These are phyloP conservation scores for Calephelis perditalis DNA, from an alignment of 2,888 invertebrate species.

Conservation along the genomic window DNA sequence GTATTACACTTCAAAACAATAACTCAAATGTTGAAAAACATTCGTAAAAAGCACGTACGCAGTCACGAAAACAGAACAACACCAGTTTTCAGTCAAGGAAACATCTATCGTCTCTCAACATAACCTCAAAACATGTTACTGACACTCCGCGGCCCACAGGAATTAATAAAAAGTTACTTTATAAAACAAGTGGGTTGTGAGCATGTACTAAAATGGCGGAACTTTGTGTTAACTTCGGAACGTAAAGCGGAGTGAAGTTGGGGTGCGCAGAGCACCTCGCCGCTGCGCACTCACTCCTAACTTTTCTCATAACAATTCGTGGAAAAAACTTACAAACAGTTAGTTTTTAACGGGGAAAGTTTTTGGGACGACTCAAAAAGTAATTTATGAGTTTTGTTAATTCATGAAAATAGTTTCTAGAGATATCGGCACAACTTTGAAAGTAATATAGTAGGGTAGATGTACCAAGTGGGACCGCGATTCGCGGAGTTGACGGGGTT, in stretches of 20 bases:
- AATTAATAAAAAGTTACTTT: conserved; percentile 80
- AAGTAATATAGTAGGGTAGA: conserved; percentile 49
- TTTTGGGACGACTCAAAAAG: conserved; percentile 40
- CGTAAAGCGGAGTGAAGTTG: conserved; percentile 77
- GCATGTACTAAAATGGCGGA: conserved; percentile 80
- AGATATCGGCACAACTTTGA: conserved; percentile 41
- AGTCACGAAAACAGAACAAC: conserved; percentile 47
- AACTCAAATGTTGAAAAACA: conserved; percentile 59
- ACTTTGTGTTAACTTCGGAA: conserved; percentile 79
- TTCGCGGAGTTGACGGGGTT: conserved; percentile 70
- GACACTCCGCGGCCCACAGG: conserved; percentile 78
- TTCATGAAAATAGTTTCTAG: conserved; percentile 47
- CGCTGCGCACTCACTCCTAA: conserved; percentile 63
- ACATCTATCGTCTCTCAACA: conserved; percentile 62
- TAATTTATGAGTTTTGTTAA: conserved; percentile 35
- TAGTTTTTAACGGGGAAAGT: conserved; percentile 43
- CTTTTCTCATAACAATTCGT: conserved; percentile 63
- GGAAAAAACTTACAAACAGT: conserved; percentile 53
- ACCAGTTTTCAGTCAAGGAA: conserved; percentile 52
- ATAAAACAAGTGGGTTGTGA: conserved; percentile 80
- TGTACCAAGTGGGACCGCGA: conserved; percentile 54
- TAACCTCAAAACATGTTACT: conserved; percentile 79
- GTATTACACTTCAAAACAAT: conserved; percentile 73
- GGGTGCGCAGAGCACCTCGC: conserved; percentile 60
- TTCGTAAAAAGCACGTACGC: conserved; percentile 40